Evolutionary conservation across 2,888 invertebrate genomes (phyloP).

Genomic region (Congeria kusceri): DNA sequence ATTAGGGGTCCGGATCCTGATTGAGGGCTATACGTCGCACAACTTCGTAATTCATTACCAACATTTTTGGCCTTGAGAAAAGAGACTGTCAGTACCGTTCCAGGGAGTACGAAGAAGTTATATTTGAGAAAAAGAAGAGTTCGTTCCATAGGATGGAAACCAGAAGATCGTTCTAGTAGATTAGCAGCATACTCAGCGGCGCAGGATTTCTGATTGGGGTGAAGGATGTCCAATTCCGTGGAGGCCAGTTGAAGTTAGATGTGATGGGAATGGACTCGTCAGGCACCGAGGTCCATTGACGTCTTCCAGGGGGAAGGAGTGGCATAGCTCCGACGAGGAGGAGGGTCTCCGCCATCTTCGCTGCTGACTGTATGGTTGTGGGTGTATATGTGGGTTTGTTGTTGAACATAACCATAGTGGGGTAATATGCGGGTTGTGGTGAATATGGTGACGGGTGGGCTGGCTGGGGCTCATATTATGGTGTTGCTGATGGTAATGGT

Average conservation of each 20-base stretch:
- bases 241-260: not conserved
- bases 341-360: not conserved
- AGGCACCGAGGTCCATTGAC: not conserved
- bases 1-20: too few species aligned
- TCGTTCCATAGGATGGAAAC: not conserved
- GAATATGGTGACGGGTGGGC: too few species aligned
- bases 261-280: not conserved
- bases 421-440: too few species aligned
- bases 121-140: not conserved
- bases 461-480: too few species aligned
- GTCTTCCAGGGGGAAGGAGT: not conserved
- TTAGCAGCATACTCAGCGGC: not conserved
- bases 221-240: not conserved
- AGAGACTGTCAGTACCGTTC: not conserved
- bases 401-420: too few species aligned
- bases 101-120: not conserved
- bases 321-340: not conserved
- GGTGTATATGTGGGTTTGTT: too few species aligned
- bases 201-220: not conserved
- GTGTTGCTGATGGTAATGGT: too few species aligned
- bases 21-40: not conserved
- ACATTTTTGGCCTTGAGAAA: not conserved
- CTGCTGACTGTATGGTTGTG: too few species aligned
- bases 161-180: not conserved
- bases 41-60: not conserved